Percentiles rank a stretch among this genome's conserved stretches.
phyloP scores from a whole-genome alignment of 2,888 invertebrate species.

The Apocheima hispidaria region DNA sequence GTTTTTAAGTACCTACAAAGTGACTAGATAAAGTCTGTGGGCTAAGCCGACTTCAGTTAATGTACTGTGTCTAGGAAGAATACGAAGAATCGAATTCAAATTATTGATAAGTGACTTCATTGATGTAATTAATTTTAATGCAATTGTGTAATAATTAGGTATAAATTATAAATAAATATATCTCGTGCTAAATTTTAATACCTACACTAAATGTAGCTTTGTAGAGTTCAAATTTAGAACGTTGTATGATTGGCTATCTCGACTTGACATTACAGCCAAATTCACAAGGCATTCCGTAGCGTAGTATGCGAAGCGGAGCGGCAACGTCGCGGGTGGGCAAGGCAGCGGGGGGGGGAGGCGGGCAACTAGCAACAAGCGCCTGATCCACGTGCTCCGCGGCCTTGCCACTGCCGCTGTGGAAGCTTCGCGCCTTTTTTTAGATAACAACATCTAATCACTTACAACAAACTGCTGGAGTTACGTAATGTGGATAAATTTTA shows the following conservation, averaged over 20 bases:
- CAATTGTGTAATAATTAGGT: constrained; percentile 4
- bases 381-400: constrained; percentile 78
- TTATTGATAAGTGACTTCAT: constrained; percentile 45
- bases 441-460: constrained; percentile 67
- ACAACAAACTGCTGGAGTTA: constrained; percentile 54
- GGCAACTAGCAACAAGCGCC: constrained; percentile 81
- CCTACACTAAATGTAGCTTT: constrained; percentile 9
- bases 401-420: constrained; percentile 75
- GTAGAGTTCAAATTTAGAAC: constrained; percentile 31
- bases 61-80: constrained; percentile 22
- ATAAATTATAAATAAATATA: background rate
- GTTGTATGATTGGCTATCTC: constrained; percentile 51
- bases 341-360: constrained; percentile 41
- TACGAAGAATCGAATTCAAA: constrained; percentile 54
- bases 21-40: no score
- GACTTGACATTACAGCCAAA: constrained; percentile 65
- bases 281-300: constrained; percentile 58
- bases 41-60: constrained; percentile 29
- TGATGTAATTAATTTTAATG: constrained; percentile 22
- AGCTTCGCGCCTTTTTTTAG: constrained; percentile 82
- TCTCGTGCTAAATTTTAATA: constrained; percentile 1
- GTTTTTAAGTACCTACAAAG: no score
- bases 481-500: constrained; percentile 45
- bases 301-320: constrained; percentile 65
- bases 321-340: constrained; percentile 73